phyloP scores from a whole-genome alignment of 2,888 invertebrate species.

The Tanytarsus gracilentus region DNA sequence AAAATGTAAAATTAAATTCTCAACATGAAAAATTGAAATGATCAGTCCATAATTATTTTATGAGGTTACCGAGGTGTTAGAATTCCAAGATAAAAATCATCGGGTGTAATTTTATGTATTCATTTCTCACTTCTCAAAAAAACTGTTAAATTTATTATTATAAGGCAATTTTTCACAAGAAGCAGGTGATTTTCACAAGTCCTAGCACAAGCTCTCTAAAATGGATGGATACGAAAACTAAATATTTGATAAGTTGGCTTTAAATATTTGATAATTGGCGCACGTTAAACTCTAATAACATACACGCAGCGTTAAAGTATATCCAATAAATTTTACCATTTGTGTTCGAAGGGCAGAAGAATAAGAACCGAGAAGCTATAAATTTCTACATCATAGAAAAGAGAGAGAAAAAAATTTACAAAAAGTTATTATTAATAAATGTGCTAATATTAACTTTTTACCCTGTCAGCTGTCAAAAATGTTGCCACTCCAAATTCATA shows the following conservation, averaged over 20 bases:
- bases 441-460: slow-evolving; percentile 27
- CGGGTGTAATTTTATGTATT: too few species aligned
- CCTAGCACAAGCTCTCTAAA: neutral
- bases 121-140: neutral
- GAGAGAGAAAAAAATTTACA: neutral
- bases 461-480: slow-evolving; percentile 26
- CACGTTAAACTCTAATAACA: slow-evolving; percentile 7
- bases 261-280: slow-evolving; percentile 28
- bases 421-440: slow-evolving; percentile 22
- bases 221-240: neutral
- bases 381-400: neutral
- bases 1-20: too few species aligned
- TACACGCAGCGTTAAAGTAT: neutral
- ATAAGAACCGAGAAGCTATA: neutral
- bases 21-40: too few species aligned
- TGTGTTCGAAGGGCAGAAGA: too few species aligned
- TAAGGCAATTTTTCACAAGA: slow-evolving; percentile 12
- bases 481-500: slow-evolving; percentile 8
- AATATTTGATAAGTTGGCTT: slow-evolving; percentile 10
- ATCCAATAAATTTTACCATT: slow-evolving; percentile 8
- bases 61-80: slow-evolving; percentile 28
- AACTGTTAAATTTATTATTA: neutral
- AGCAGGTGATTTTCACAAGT: slow-evolving; percentile 13
- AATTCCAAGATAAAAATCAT: slow-evolving; percentile 22
- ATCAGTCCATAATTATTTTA: slow-evolving; percentile 25